These are phyloP conservation scores for Cerastoderma edule DNA, from an alignment of 2,888 invertebrate genomes.

Conservation along the genomic window DNA sequence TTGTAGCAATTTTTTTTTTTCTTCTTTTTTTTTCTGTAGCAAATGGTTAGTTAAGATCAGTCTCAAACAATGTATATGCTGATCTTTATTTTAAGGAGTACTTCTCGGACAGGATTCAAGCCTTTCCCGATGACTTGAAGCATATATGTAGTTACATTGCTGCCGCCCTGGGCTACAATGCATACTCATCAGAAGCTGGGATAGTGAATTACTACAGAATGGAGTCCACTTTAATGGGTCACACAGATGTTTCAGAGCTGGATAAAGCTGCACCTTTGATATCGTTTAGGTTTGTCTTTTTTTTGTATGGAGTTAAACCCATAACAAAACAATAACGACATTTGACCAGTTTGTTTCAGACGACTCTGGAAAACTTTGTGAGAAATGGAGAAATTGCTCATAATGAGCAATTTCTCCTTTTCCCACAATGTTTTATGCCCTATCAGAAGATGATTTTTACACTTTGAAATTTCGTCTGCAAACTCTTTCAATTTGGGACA, in stretches of 20 bases:
- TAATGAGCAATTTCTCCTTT: not conserved
- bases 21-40: not conserved
- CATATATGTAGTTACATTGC: conserved; percentile 87
- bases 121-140: conserved; percentile 90
- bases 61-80: conserved; percentile 3
- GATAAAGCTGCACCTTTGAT: conserved; percentile 94
- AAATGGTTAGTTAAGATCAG: not conserved
- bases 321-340: not conserved
- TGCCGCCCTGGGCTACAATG: conserved; percentile 72
- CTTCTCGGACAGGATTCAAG: conserved; percentile 80
- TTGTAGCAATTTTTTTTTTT: not conserved
- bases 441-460: no score
- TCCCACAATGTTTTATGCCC: not conserved
- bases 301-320: not conserved
- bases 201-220: conserved; percentile 98
- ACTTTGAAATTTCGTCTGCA: no score
- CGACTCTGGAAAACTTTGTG: not conserved
- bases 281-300: conserved; percentile 90
- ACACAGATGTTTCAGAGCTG: conserved; percentile 96
- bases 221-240: conserved; percentile 95
- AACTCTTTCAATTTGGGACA: no score
- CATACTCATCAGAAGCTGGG: conserved; percentile 90
- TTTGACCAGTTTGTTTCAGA: not conserved
- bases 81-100: conserved; percentile 73
- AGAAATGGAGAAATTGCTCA: not conserved